Base-by-base conservation (phyloP, 1,140 invertebrate genomes). In the Lordiphosa clarofinis region DNA sequence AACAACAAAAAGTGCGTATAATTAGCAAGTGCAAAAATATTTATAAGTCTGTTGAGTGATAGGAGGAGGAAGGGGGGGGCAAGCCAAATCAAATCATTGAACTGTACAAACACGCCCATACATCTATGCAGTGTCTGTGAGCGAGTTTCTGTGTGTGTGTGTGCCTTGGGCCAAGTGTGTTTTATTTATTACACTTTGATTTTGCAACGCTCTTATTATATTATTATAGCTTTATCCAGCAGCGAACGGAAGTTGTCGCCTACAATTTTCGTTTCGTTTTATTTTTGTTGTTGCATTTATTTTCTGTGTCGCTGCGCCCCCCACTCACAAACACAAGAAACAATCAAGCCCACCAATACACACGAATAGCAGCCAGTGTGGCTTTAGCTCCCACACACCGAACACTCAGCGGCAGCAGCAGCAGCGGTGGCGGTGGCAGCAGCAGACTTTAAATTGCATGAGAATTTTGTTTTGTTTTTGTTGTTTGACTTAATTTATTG, bases 51-150 rank as follows among this genome's bases (percentile, higher is more conserved):
- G 36, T 38, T 9, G 9, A 52, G 7, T 11, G n/a, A 21, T 44
- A 8, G 11, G 11, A 36, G 15, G 37, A 28, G 13, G 21, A n/a
- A 15, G 15, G 3, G 19, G 39, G 37, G 19, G 46, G 40, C 66
- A 47, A 52, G 33, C 35, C 46, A 50, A 38, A 55, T 38, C 50
- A 67, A 64, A 59, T 54, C 57, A 67, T 81, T 82, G 53, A 82
- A 82, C 72, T 76, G 76, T 82, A 81, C 76, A 82, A 81, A 76
- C 72, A 81, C 76, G 76, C 76, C 76, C 76, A 81, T 82, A 73
- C 72, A 68, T 64, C 5, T 28, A 28, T 28, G 24, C 4, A 57
- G 55, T 67, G 69, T 58, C 48, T 65, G 64, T 70, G 61, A 61
- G 48, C 35, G 38, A 36, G 15, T 15, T 1, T 48, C 15, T 40